Percentiles rank a stretch among this genome's conserved stretches.
These are phyloP conservation scores for Zonitis immaculata DNA, from an alignment of 2,888 invertebrate species.

Conservation along the genomic window DNA sequence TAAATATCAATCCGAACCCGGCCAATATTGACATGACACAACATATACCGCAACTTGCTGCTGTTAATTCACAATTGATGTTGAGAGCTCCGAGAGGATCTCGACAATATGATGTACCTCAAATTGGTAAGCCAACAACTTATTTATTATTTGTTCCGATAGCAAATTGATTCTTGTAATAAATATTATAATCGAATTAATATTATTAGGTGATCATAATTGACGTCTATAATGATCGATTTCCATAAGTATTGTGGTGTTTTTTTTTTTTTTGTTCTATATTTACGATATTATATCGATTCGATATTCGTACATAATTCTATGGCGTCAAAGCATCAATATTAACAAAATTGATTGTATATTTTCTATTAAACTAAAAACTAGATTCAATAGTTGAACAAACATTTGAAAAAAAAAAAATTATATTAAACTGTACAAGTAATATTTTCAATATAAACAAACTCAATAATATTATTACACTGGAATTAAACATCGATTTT, in stretches of 20 bases:
- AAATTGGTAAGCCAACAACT: constrained; percentile 61
- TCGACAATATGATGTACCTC: constrained; percentile 79
- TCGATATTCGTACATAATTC: neutral
- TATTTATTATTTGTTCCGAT: too few relatives aligned
- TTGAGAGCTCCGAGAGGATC: constrained; percentile 70
- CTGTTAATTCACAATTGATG: constrained; percentile 61
- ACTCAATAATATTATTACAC: too few relatives aligned
- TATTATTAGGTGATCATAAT: neutral
- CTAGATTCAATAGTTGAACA: neutral
- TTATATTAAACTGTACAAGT: too few relatives aligned
- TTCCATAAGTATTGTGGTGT: neutral
- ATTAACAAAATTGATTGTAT: too few relatives aligned
- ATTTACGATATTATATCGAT: neutral
- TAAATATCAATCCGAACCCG: constrained; percentile 35
- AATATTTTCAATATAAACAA: too few relatives aligned
- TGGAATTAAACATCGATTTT: neutral
- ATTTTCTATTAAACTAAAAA: neutral
- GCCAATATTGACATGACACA: constrained; percentile 44
- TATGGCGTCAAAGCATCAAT: neutral
- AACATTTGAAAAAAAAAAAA: too few relatives aligned
- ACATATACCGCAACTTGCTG: constrained; percentile 46
- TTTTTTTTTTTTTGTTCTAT: neutral
- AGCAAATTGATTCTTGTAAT: too few relatives aligned
- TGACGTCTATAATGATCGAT: neutral
- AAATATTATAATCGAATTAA: neutral